These are phyloP conservation scores for Drosophila ogumai DNA, from an alignment of 1,140 invertebrate genomes.

Conservation along the genomic window DNA sequence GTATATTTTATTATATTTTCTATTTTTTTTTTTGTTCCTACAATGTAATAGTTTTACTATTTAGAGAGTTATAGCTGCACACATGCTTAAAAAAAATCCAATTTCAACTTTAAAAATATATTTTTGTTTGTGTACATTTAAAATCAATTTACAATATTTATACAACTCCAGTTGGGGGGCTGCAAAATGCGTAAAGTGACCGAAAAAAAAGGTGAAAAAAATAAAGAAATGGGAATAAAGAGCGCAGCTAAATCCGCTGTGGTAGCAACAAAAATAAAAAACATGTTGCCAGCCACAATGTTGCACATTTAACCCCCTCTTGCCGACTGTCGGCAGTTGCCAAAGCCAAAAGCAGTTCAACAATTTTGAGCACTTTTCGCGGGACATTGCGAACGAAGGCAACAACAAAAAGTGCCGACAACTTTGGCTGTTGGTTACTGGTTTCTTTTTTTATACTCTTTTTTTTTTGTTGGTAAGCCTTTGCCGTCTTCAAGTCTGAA, in stretches of 20 bases:
- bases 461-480: slow-evolving; percentile 39
- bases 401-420: slow-evolving; percentile 61
- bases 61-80: too few relatives aligned
- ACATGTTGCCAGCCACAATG: slow-evolving; percentile 53
- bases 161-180: slow-evolving; percentile 32
- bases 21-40: neutral
- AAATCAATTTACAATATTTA: slow-evolving; percentile 74
- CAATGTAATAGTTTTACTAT: too few relatives aligned
- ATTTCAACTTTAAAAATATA: rapidly evolving
- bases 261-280: slow-evolving; percentile 29
- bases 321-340: slow-evolving; percentile 49
- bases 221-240: neutral
- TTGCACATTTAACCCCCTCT: slow-evolving; percentile 50
- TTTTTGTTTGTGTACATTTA: slow-evolving; percentile 27
- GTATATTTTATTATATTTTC: too few relatives aligned
- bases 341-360: slow-evolving; percentile 68
- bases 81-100: too few relatives aligned
- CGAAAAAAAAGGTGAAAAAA: slow-evolving; percentile 7
- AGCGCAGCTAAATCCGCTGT: slow-evolving; percentile 18
- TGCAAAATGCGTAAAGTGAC: slow-evolving; percentile 50
- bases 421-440: slow-evolving; percentile 39
- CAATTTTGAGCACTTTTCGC: slow-evolving; percentile 74
- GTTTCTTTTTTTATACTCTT: slow-evolving; percentile 6
- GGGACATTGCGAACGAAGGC: slow-evolving; percentile 24
- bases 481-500: slow-evolving; percentile 50